Evolutionary conservation across 35 echinoderm and acorn worm species (phyloP), one percentile per base, ranked within the genome.

Genomic region (Apostichopus californicus): DNA sequence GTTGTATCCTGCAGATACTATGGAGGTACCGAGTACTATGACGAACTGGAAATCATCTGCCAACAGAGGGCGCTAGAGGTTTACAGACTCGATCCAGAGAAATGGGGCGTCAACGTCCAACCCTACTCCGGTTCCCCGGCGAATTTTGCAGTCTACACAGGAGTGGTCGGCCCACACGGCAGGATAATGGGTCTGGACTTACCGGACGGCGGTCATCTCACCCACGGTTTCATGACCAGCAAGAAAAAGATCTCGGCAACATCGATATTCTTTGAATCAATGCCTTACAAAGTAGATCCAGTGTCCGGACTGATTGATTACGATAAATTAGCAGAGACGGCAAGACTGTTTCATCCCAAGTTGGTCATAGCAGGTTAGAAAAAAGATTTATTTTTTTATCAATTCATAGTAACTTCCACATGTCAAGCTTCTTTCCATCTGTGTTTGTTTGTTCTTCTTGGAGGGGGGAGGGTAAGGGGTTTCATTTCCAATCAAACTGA

Each of bases 241-340:
- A 96, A 94, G 90, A 98, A 96, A 93, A 98, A 98, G 93, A 96
- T 98, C 52, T 98, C 97, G 17, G 97, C 97, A 1, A 98, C 97
- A 0, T 98, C 97, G 1, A 83, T 98, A 46, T 98, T 96, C 86
- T 98, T 98, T 94, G 97, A 98, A 90, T 98, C 97, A 0, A 96
- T 98, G 94, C 97, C 97, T 0, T 98, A 98, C 93, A 96, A 95
- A 80, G 97, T 98, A 28, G 66, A 96, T 75, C 91, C 93, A 12
- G 77, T 90, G 5, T 88, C 97, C 0, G 97, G 97, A 22, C 83
- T 94, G 25, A 98, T 98, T 17, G 93, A 98, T 55, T 96, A 96
- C 77, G 95, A 98, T 65, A 86, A 87, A 34, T 86, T 98, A 24
- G 92, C 87, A 14, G 97, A 81, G 14, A 96, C 91, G 53, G 97